These are phyloP conservation scores for Daktulosphaira vitifoliae DNA, from an alignment of 1,140 invertebrate genomes.

Conservation along the genomic window DNA sequence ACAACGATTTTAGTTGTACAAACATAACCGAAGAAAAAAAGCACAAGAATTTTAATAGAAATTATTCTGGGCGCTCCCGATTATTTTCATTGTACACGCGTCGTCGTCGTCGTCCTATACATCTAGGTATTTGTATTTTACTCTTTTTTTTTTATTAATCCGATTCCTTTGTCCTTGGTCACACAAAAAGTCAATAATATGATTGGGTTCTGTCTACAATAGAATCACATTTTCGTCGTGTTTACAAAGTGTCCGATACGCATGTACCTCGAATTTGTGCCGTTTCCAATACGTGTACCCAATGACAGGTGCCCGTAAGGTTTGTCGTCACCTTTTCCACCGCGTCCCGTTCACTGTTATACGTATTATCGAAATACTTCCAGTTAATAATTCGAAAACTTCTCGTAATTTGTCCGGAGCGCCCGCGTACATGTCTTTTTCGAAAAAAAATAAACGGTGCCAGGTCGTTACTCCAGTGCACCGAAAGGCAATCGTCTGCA, in stretches of 20 bases:
- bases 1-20: conserved; percentile 24
- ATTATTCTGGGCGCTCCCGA: conserved; percentile 32
- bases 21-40: conserved; percentile 11
- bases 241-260: conserved; percentile 30
- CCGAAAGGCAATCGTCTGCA: too few relatives aligned
- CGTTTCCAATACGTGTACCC: conserved; percentile 31
- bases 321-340: too few relatives aligned
- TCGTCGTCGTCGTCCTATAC: background rate
- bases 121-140: conserved; percentile 33
- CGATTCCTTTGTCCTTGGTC: conserved; percentile 32
- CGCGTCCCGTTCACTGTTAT: too few relatives aligned
- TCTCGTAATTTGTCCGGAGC: too few relatives aligned
- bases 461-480: too few relatives aligned
- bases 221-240: conserved; percentile 17
- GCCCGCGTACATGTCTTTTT: too few relatives aligned
- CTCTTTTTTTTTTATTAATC: conserved; percentile 23
- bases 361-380: too few relatives aligned
- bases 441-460: too few relatives aligned
- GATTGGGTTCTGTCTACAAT: conserved; percentile 24
- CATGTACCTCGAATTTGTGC: conserved; percentile 30
- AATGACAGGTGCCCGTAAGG: conserved; percentile 16
- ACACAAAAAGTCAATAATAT: conserved; percentile 33
- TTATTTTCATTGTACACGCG: conserved; percentile 25
- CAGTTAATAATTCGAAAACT: too few relatives aligned
- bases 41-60: conserved; percentile 31